Evolutionary conservation across 2,113 vertebrate genomes (phyloP).

Genomic region (Pseudorasbora parva): DNA sequence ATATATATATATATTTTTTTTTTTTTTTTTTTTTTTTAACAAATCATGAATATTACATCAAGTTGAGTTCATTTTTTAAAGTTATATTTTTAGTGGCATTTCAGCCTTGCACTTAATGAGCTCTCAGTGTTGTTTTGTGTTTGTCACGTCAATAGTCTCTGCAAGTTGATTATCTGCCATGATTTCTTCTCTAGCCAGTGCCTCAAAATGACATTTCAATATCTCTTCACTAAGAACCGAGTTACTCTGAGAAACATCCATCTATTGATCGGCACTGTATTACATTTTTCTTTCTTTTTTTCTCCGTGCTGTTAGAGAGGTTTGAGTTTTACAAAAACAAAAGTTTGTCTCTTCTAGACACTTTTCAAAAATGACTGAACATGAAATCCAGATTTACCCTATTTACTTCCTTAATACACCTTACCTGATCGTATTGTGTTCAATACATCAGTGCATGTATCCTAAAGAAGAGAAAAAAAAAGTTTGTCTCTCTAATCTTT

Average conservation of each 20-base stretch:
- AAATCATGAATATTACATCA: too few species aligned
- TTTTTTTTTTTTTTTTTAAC: not conserved
- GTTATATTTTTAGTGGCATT: not conserved
- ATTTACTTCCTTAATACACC: not conserved
- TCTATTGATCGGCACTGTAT: constrained; percentile 22
- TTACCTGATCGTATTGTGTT: not conserved
- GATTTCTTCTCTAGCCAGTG: constrained; percentile 33
- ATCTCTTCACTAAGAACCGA: constrained; percentile 18
- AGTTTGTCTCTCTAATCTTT: not conserved
- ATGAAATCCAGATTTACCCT: not conserved
- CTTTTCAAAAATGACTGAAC: not conserved
- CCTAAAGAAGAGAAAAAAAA: not conserved
- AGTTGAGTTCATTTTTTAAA: not conserved
- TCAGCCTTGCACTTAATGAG: constrained; percentile 16
- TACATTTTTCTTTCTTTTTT: not conserved
- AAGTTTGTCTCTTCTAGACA: not conserved
- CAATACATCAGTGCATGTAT: not conserved
- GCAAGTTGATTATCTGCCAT: constrained; percentile 43
- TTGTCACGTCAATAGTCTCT: constrained; percentile 47
- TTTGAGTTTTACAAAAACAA: constrained; percentile 2
- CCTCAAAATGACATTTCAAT: constrained; percentile 48
- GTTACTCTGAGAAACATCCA: constrained; percentile 11
- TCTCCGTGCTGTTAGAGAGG: not conserved
- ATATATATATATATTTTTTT: too few species aligned
- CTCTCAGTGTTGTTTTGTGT: constrained; percentile 28